Conservation (phyloP, 2,797 vertebrate genomes). For the Betta splendens region DNA sequence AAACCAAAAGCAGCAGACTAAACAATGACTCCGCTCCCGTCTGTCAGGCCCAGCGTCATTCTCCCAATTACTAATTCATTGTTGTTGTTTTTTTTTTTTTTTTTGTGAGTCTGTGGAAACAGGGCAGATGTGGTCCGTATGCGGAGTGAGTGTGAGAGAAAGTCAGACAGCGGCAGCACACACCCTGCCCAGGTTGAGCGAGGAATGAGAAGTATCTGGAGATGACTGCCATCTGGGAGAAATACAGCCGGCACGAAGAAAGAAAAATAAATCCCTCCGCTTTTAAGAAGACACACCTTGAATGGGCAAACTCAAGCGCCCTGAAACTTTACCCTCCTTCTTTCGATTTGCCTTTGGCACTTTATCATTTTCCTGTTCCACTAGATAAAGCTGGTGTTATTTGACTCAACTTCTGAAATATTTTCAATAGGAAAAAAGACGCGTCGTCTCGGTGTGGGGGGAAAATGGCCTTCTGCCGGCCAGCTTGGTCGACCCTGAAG, state of each 20-base stretch:
- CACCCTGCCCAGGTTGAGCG: slow-evolving; percentile 79
- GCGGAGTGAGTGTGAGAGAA: slow-evolving; percentile 56
- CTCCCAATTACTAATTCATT: slow-evolving; percentile 71
- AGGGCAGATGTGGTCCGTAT: slow-evolving; percentile 70
- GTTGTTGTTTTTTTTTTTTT: too few relatives aligned
- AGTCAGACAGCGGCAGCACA: slow-evolving; percentile 65
- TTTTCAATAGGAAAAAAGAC: slow-evolving; percentile 53
- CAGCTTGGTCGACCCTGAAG: slow-evolving; percentile 57
- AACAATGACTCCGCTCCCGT: slow-evolving; percentile 59
- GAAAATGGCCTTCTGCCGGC: slow-evolving; percentile 55
- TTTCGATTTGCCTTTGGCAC: slow-evolving; percentile 68
- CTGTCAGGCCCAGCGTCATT: slow-evolving; percentile 61
- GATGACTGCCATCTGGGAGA: slow-evolving; percentile 82
- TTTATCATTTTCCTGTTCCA: slow-evolving; percentile 72
- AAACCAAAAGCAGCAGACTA: slow-evolving; percentile 69
- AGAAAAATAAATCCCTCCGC: slow-evolving; percentile 74
- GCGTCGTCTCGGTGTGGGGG: slow-evolving; percentile 49
- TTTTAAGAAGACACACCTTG: slow-evolving; percentile 77
- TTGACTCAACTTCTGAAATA: slow-evolving; percentile 70
- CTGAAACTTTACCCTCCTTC: slow-evolving; percentile 65
- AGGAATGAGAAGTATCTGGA: slow-evolving; percentile 83
- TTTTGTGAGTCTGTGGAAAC: slow-evolving; percentile 64
- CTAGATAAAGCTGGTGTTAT: slow-evolving; percentile 70
- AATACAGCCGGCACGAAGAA: slow-evolving; percentile 74
- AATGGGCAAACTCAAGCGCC: slow-evolving; percentile 69